Evolutionary conservation across 1,140 invertebrate genomes (phyloP).

Genomic region (Drosophila suzukii): DNA sequence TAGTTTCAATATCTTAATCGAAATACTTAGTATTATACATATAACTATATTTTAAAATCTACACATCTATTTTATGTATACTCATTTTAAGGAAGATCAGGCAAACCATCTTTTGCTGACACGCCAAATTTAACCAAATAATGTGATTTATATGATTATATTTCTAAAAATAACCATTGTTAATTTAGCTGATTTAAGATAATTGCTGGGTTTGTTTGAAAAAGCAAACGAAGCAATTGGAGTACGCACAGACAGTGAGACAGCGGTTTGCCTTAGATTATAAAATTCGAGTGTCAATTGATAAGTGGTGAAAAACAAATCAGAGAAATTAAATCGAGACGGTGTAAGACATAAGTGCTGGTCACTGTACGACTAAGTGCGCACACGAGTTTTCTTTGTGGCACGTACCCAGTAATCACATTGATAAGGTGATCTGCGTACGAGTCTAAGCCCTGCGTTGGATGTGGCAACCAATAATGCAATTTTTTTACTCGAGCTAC

Average conservation of each 20-base stretch:
- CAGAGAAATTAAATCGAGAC: constrained; percentile 31
- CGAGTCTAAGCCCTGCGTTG: constrained; percentile 7
- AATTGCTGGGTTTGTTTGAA: constrained; percentile 29
- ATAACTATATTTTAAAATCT: background rate
- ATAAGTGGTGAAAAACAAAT: constrained; percentile 32
- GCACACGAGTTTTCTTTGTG: constrained; percentile 6
- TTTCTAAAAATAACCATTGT: constrained; percentile 25
- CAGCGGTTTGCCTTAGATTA: constrained; percentile 22
- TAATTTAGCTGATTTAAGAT: constrained; percentile 30
- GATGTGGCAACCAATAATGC: constrained; percentile 9
- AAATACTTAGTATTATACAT: too few species aligned
- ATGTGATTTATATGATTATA: constrained; percentile 1
- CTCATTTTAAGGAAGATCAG: background rate
- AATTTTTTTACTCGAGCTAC: background rate
- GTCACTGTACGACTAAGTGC: constrained; percentile 26
- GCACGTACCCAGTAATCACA: constrained; percentile 14
- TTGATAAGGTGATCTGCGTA: constrained; percentile 14
- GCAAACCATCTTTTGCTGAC: background rate
- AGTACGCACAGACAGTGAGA: constrained; percentile 34
- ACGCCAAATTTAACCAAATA: constrained; percentile 3
- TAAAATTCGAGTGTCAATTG: constrained; percentile 23
- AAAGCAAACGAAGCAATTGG: constrained; percentile 9
- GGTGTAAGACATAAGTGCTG: constrained; percentile 20
- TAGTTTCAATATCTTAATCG: background rate
- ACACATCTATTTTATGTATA: background rate